Conservation (phyloP, 2,888 invertebrate species). For the Philonicus albiceps region DNA sequence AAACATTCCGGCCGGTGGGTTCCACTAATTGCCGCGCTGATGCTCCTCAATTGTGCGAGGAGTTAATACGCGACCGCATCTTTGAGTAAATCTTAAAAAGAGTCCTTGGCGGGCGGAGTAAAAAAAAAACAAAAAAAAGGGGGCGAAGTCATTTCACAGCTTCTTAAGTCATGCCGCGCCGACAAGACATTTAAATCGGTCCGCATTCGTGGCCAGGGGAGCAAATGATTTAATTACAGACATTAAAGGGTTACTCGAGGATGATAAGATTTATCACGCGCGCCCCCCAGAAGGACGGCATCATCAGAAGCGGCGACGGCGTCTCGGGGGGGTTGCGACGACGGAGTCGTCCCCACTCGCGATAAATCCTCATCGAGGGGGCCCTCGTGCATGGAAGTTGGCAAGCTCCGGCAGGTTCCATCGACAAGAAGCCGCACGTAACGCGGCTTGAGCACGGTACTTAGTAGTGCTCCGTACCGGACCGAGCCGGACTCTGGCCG, state of each 20-base stretch:
- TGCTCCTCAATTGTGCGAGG: background rate
- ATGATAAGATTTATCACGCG: conserved; percentile 46
- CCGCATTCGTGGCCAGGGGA: conserved; percentile 35
- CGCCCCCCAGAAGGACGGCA: background rate
- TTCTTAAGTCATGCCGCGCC: background rate
- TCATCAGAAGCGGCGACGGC: background rate
- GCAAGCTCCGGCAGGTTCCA: background rate
- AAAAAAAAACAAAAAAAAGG: background rate
- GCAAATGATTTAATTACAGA: conserved; percentile 46
- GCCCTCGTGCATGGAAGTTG: background rate
- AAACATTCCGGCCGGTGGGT: background rate
- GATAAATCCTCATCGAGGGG: conserved; percentile 44
- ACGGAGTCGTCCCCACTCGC: background rate
- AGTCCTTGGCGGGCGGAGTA: background rate
- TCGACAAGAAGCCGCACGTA: background rate
- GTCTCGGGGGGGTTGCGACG: no score
- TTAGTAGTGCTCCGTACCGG: background rate
- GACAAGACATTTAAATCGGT: conserved; percentile 33
- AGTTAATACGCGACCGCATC: conserved; percentile 10
- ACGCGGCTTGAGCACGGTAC: background rate
- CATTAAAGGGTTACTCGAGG: conserved; percentile 47
- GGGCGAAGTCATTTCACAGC: background rate
- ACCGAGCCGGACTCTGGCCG: background rate
- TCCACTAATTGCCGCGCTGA: background rate
- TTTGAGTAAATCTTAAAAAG: background rate